Evolutionary conservation across 2,888 invertebrate genomes (phyloP).

Genomic region (Amphiduros pacificus): DNA sequence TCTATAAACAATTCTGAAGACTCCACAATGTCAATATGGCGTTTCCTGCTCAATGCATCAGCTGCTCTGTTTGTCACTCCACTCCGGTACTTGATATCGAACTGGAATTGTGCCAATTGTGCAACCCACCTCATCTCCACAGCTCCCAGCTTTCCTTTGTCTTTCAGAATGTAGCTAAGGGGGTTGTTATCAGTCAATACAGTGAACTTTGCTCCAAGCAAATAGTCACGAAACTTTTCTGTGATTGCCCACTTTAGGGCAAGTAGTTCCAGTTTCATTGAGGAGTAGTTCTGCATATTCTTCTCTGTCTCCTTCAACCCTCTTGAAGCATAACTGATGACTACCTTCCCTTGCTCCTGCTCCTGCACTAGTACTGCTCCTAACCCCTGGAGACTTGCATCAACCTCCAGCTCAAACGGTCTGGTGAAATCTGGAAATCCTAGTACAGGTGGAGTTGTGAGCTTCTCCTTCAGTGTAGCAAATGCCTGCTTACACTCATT

Average conservation of each 20-base stretch:
- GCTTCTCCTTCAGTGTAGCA: not conserved
- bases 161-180: not conserved
- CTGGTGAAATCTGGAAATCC: not conserved
- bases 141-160: not conserved
- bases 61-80: not conserved
- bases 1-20: not conserved
- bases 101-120: slow-evolving; percentile 1
- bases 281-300: slow-evolving; percentile 13
- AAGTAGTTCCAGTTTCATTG: slow-evolving; percentile 13
- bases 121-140: not conserved
- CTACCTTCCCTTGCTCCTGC: slow-evolving; percentile 6
- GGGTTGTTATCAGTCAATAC: slow-evolving; percentile 7
- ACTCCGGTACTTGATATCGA: not conserved
- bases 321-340: slow-evolving; percentile 13
- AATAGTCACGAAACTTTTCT: slow-evolving; percentile 3
- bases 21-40: not conserved
- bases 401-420: slow-evolving; percentile 7
- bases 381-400: slow-evolving; percentile 11
- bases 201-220: slow-evolving; percentile 2
- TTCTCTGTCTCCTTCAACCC: slow-evolving; percentile 2
- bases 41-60: slow-evolving; percentile 4
- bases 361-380: slow-evolving; percentile 15
- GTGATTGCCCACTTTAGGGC: slow-evolving; percentile 5
- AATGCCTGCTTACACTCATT: slow-evolving; percentile 4
- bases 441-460: slow-evolving; percentile 22